Percentiles rank a stretch among this genome's conserved stretches.
phyloP scores from a whole-genome alignment of 2,888 invertebrate genomes.

The Seira sanloemensis region DNA sequence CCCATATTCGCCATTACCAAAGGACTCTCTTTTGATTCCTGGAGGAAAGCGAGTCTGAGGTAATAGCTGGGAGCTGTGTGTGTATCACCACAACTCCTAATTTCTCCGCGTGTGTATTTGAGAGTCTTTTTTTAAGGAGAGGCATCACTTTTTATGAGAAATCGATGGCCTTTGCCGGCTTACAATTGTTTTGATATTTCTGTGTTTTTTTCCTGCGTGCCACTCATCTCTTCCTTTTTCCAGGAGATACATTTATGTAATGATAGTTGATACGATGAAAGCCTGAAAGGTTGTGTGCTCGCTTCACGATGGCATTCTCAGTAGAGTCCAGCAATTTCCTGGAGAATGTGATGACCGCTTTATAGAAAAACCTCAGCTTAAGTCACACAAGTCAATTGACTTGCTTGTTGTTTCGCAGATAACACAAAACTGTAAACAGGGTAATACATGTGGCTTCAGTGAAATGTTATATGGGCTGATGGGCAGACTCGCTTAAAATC shows the following conservation, averaged over 20 bases:
- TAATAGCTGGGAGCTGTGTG: background rate
- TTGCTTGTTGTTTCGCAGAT: conserved; percentile 7
- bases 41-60: background rate
- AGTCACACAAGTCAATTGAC: conserved; percentile 41
- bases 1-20: conserved; percentile 72
- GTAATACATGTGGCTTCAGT: background rate
- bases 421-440: background rate
- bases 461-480: background rate
- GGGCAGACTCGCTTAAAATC: background rate
- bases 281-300: no score
- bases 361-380: background rate
- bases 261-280: background rate
- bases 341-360: background rate
- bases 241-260: background rate
- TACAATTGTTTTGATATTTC: background rate
- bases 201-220: background rate
- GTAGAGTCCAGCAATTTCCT: background rate
- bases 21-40: conserved; percentile 23
- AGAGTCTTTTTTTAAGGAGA: no score
- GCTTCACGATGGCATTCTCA: background rate
- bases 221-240: background rate
- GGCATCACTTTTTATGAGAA: conserved; percentile 73
- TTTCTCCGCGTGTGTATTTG: conserved; percentile 45
- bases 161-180: conserved; percentile 69
- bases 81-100: conserved; percentile 52